phyloP scores from a whole-genome alignment of 2,113 vertebrate species.

The Lagenorhynchus albirostris region DNA sequence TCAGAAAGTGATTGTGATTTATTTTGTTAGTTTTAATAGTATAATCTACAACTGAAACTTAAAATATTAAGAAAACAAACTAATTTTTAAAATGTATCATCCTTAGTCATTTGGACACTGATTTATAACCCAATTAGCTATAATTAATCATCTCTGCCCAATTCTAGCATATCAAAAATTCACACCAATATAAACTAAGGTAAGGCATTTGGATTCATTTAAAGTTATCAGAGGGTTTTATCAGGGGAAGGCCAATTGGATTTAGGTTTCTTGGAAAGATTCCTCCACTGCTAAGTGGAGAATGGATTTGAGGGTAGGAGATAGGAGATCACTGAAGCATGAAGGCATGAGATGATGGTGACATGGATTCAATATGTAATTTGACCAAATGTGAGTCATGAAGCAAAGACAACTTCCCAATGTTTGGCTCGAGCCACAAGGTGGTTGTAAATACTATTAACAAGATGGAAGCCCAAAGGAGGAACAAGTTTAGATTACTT shows the following conservation, averaged over 20 bases:
- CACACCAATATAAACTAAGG: not conserved
- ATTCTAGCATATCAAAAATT: not conserved
- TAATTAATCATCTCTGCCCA: not conserved
- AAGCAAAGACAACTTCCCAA: not conserved
- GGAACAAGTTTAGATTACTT: not conserved
- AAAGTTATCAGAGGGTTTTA: not conserved
- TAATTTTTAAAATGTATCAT: not conserved
- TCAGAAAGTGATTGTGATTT: not conserved
- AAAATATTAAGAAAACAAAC: not conserved
- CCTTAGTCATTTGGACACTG: not conserved
- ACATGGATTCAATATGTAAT: rapidly evolving
- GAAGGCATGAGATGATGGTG: too few relatives aligned
- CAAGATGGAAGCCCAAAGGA: not conserved
- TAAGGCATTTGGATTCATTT: not conserved
- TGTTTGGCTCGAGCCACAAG: not conserved
- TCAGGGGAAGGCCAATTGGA: not conserved
- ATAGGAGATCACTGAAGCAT: rapidly evolving
- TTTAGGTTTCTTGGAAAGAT: not conserved
- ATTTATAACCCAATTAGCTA: not conserved
- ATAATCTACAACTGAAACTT: not conserved
- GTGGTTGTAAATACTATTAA: not conserved
- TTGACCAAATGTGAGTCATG: not conserved
- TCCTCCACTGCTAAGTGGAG: not conserved
- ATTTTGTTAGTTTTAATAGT: not conserved
- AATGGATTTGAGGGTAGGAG: not conserved